phyloP scores from a whole-genome alignment of 2,113 vertebrate genomes.

The Pollimyrus isidori region DNA sequence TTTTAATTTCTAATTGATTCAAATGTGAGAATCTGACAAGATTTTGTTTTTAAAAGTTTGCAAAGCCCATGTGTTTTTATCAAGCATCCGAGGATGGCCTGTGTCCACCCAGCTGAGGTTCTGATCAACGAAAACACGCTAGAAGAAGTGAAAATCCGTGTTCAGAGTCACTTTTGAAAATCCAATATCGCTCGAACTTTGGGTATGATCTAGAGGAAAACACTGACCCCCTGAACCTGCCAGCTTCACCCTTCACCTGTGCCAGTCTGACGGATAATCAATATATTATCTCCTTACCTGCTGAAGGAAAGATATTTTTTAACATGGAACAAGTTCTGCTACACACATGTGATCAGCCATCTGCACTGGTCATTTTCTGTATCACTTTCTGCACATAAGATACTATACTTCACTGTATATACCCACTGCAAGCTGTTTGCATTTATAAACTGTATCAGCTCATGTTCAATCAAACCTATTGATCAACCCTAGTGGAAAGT shows the following conservation, averaged over 20 bases:
- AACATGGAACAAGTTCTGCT: not conserved
- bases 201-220: not conserved
- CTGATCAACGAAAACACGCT: not conserved
- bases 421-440: not conserved
- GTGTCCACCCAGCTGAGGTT: not conserved
- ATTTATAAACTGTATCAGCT: not conserved
- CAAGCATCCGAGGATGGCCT: not conserved
- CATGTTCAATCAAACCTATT: not conserved
- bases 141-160: not conserved
- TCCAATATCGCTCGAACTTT: not conserved
- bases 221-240: not conserved
- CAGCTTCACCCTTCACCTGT: not conserved
- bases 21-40: not conserved
- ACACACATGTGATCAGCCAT: not conserved
- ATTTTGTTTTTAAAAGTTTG: not conserved
- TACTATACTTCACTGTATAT: not conserved
- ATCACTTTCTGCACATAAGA: not conserved
- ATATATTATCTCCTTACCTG: not conserved
- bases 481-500: not conserved
- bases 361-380: not conserved
- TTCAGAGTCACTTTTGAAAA: not conserved
- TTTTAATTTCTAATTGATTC: slow-evolving; percentile 2
- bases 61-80: not conserved
- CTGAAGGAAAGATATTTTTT: not conserved
- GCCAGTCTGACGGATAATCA: not conserved